Conservation (phyloP, 2,888 invertebrate genomes). For the Platerodrilus igneus region DNA sequence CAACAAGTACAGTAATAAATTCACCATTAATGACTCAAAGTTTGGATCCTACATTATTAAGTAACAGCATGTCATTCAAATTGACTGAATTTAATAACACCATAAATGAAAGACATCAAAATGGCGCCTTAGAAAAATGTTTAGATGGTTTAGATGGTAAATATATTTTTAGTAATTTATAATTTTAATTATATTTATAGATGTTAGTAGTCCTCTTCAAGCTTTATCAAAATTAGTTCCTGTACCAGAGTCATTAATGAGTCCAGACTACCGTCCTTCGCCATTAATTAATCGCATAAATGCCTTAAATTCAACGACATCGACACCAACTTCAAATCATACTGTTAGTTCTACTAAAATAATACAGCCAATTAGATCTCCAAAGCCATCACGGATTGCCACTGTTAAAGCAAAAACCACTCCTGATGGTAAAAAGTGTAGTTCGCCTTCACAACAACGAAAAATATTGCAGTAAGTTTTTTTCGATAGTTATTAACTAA, state of each 20-base stretch:
- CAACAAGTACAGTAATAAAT: constrained; percentile 35
- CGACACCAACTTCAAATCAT: constrained; percentile 21
- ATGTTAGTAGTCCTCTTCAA: constrained; percentile 60
- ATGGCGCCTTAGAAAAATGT: constrained; percentile 35
- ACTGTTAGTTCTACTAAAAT: constrained; percentile 19
- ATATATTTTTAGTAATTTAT: constrained; percentile 1
- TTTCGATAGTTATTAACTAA: neutral
- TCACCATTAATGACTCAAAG: constrained; percentile 57
- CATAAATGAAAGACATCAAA: constrained; percentile 32
- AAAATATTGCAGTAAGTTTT: constrained; percentile 22
- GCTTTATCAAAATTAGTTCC: constrained; percentile 84
- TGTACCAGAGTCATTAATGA: constrained; percentile 82
- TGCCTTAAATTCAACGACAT: constrained; percentile 26
- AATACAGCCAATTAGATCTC: constrained; percentile 29
- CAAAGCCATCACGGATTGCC: constrained; percentile 31
- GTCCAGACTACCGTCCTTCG: constrained; percentile 64
- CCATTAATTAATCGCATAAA: constrained; percentile 33
- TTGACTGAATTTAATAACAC: constrained; percentile 23
- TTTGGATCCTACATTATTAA: constrained; percentile 56
- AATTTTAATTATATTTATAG: constrained; percentile 28
- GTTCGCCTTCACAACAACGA: constrained; percentile 35
- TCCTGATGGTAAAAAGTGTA: constrained; percentile 29
- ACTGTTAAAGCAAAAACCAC: constrained; percentile 24
- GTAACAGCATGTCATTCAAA: constrained; percentile 44
- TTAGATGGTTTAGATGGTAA: constrained; percentile 33